These are phyloP conservation scores for Drosophila jambulina DNA, from an alignment of 1,140 invertebrate species.

Conservation along the genomic window DNA sequence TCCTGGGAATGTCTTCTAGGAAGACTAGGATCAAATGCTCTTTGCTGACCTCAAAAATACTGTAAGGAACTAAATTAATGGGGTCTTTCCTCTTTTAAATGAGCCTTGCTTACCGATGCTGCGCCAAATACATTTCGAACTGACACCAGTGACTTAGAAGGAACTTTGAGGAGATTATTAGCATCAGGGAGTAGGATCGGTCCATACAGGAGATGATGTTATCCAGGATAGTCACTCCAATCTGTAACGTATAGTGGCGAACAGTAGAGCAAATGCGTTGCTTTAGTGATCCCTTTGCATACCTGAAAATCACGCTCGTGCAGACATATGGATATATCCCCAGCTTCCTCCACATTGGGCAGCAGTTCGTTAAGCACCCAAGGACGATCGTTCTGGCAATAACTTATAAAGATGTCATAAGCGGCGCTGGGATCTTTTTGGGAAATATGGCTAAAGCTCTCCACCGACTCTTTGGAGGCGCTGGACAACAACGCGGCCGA, in stretches of 20 bases:
- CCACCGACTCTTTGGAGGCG: slow-evolving; percentile 60
- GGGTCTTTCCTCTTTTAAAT: background rate
- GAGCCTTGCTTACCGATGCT: slow-evolving; percentile 86
- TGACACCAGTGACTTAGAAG: slow-evolving; percentile 88
- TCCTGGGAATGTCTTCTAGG: slow-evolving; percentile 88
- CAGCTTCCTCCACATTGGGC: slow-evolving; percentile 87
- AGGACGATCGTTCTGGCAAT: slow-evolving; percentile 87
- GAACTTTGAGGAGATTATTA: slow-evolving; percentile 87
- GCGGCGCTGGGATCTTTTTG: slow-evolving; percentile 58
- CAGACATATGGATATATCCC: slow-evolving; percentile 87
- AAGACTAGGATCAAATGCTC: slow-evolving; percentile 88
- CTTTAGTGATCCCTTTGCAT: background rate
- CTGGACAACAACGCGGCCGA: slow-evolving; percentile 85
- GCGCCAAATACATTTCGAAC: slow-evolving; percentile 89
- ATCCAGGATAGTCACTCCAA: slow-evolving; percentile 88
- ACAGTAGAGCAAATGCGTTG: no score
- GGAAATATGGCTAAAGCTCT: slow-evolving; percentile 51
- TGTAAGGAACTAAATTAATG: slow-evolving; percentile 43
- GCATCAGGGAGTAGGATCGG: slow-evolving; percentile 87
- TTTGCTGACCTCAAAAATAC: slow-evolving; percentile 87
- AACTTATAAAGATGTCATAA: slow-evolving; percentile 89
- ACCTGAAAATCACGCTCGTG: slow-evolving; percentile 89
- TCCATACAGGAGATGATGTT: slow-evolving; percentile 89
- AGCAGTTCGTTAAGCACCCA: slow-evolving; percentile 88
- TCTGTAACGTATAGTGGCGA: slow-evolving; percentile 75